A percentile compares a stretch with the other conserved stretches of the same genome.
Evolutionary conservation across 37 sponge, comb jelly and placozoan genomes (phyloP).

Genomic region (Agelas oroides): DNA sequence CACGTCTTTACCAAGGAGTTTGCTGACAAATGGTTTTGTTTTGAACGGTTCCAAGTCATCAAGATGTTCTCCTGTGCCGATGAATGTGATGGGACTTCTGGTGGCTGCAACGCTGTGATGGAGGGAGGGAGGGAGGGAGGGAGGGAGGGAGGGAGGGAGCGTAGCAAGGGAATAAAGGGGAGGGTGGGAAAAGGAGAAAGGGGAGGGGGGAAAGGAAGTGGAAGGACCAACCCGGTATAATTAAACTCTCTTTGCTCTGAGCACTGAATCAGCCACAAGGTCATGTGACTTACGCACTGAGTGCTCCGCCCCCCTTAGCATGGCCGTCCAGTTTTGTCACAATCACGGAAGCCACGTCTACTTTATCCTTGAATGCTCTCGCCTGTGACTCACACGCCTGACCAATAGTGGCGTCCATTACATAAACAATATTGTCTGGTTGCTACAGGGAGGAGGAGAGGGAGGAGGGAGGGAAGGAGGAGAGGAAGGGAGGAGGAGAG

Average conservation of each 20-base stretch:
- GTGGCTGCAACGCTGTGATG: conserved; percentile 90
- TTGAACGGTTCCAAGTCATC: conserved; percentile 96
- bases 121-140: background rate
- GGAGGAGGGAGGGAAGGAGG: too few species aligned
- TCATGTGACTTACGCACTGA: conserved; percentile 88
- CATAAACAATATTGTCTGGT: conserved; percentile 89
- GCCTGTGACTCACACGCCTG: conserved; percentile 98
- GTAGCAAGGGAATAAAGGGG: too few species aligned
- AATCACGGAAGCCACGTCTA: conserved; percentile 96
- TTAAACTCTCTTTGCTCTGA: too few species aligned
- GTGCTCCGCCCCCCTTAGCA: conserved; percentile 98
- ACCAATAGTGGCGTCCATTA: conserved; percentile 98
- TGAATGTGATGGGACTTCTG: too few species aligned
- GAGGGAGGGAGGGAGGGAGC: too few species aligned
- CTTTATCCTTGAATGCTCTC: too few species aligned
- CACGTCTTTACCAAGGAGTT: conserved; percentile 71
- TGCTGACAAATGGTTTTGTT: conserved; percentile 93
- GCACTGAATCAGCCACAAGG: too few species aligned
- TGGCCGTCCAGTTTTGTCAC: conserved; percentile 98
- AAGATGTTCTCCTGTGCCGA: too few species aligned
- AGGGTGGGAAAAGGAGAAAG: background rate
- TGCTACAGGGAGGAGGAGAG: background rate
- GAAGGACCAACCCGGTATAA: too few species aligned
- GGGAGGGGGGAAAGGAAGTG: background rate
- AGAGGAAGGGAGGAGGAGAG: too few species aligned